A percentile compares a stretch with the other conserved stretches of the same genome.
Conservation (phyloP, 2,113 vertebrate genomes). For the Vimba vimba region DNA sequence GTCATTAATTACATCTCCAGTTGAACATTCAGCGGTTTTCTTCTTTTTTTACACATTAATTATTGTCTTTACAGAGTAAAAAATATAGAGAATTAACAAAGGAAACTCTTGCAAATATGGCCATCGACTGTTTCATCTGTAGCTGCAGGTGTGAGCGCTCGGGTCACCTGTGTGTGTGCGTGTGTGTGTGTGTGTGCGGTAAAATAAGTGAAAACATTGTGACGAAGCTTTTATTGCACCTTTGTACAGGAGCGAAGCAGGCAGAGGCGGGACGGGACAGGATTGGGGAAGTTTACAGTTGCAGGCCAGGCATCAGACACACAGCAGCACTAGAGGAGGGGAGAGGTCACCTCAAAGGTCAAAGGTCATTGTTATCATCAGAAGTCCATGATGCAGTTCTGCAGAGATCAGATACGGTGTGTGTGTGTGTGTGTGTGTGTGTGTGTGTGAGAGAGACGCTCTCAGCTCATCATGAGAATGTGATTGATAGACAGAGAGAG, state of each 20-base stretch:
- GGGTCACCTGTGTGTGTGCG: conserved; percentile 35
- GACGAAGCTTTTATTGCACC: conserved; percentile 32
- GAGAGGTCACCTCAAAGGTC: background rate
- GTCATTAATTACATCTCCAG: conserved; percentile 63
- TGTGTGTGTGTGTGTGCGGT: conserved; percentile 23
- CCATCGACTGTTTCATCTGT: conserved; percentile 59
- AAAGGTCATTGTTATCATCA: conserved; percentile 31
- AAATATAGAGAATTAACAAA: conserved; percentile 74
- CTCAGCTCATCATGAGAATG: conserved; percentile 23
- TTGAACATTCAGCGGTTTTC: conserved; percentile 52
- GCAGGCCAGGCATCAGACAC: conserved; percentile 45
- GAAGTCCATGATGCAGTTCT: conserved; percentile 31
- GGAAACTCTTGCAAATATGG: conserved; percentile 70
- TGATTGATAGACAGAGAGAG: conserved; percentile 16
- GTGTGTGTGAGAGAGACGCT: background rate
- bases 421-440: conserved; percentile 4
- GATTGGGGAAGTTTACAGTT: conserved; percentile 32
- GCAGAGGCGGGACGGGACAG: background rate
- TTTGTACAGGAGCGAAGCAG: conserved; percentile 36
- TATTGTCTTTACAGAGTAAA: conserved; percentile 71
- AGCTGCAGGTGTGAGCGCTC: conserved; percentile 50
- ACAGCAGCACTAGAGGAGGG: conserved; percentile 36
- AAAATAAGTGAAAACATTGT: conserved; percentile 22
- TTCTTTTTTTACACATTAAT: conserved; percentile 50
- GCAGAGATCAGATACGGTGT: conserved; percentile 20